phyloP scores from a whole-genome alignment of 2,797 vertebrate genomes.

The Myiothlypis coronata region DNA sequence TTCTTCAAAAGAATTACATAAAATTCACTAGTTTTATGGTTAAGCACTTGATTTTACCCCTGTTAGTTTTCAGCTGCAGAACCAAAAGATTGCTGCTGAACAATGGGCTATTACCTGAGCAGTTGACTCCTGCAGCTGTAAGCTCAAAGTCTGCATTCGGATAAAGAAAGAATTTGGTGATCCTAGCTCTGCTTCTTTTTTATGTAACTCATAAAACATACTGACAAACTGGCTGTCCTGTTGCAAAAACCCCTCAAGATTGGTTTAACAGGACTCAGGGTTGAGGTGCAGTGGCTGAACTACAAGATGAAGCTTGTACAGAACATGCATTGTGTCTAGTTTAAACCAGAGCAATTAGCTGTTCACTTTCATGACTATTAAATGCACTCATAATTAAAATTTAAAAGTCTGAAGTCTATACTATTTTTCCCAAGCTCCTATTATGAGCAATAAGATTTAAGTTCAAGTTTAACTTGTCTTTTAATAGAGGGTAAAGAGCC shows the following conservation, averaged over 20 bases:
- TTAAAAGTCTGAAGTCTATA: constrained; percentile 71
- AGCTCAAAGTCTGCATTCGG: constrained; percentile 1
- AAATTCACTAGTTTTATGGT: neutral
- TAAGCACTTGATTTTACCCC: neutral
- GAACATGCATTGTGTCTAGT: constrained; percentile 9
- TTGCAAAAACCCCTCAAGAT: neutral
- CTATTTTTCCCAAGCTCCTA: constrained; percentile 62
- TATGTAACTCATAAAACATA: constrained; percentile 12
- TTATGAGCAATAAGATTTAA: constrained; percentile 76
- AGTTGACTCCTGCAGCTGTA: constrained; percentile 31
- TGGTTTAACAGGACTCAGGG: neutral
- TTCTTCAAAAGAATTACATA: neutral
- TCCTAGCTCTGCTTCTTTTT: neutral
- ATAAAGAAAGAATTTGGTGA: neutral
- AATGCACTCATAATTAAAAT: constrained; percentile 71
- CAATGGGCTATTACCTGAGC: constrained; percentile 17
- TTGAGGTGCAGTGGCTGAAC: neutral
- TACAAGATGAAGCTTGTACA: neutral
- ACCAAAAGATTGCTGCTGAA: neutral
- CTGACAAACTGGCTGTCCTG: neutral
- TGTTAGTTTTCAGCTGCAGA: constrained; percentile 9
- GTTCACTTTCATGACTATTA: constrained; percentile 56
- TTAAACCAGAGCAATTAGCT: constrained; percentile 55
- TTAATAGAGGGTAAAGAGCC: constrained; percentile 79
- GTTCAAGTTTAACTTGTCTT: constrained; percentile 74